Conservation (phyloP, 2,888 invertebrate genomes). For the Idaea aversata region DNA sequence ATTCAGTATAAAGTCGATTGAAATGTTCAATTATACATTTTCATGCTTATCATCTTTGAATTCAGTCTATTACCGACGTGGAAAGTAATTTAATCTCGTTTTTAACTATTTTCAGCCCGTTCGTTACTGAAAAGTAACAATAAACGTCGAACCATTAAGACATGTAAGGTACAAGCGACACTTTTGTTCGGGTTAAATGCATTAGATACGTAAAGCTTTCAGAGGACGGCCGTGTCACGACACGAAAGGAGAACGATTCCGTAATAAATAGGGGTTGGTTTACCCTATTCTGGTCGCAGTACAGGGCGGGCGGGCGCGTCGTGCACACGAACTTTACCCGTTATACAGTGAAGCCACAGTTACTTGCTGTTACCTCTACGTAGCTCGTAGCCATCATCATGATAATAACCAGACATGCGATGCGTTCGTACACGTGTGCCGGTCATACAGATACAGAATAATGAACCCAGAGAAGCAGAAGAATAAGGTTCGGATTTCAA, state of each 20-base stretch:
- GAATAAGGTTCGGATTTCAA: constrained; percentile 27
- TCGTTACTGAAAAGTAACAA: not conserved
- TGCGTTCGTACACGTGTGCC: constrained; percentile 36
- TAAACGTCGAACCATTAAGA: not conserved
- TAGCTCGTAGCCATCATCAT: constrained; percentile 31
- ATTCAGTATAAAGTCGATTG: not conserved
- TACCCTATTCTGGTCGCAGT: constrained; percentile 47
- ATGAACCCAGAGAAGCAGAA: constrained; percentile 26
- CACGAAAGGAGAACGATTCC: constrained; percentile 18
- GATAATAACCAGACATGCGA: constrained; percentile 54
- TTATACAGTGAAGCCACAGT: constrained; percentile 12
- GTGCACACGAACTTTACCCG: constrained; percentile 39
- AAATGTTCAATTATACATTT: not conserved
- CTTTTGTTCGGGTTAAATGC: constrained; percentile 51
- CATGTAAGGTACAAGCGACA: constrained; percentile 28
- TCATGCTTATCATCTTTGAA: not conserved
- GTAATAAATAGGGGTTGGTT: constrained; percentile 60
- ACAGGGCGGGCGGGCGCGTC: constrained; percentile 59
- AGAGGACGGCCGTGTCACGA: constrained; percentile 54
- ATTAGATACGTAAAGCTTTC: constrained; percentile 44
- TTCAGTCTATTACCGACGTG: not conserved
- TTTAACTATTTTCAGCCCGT: not conserved
- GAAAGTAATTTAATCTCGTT: not conserved
- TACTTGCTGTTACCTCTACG: not conserved
- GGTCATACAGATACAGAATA: constrained; percentile 26